A percentile compares a stretch with the other conserved stretches of the same genome.
These are phyloP conservation scores for Drosophila kambysellisi DNA, from an alignment of 2,888 invertebrate genomes.

Conservation along the genomic window DNA sequence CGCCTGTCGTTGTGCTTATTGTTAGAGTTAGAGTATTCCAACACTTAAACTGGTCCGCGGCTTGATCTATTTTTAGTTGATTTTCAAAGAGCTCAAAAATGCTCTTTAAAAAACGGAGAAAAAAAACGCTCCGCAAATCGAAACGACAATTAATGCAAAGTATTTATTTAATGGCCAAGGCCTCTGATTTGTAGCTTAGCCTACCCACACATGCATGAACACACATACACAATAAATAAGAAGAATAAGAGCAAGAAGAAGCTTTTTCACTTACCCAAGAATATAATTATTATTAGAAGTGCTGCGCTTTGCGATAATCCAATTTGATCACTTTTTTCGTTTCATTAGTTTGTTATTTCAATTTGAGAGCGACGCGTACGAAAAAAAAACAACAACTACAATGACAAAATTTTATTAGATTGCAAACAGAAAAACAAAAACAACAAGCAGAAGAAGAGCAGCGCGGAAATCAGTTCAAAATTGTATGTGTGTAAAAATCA, in stretches of 20 bases:
- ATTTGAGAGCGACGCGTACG: conserved; percentile 36
- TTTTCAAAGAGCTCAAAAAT: conserved; percentile 37
- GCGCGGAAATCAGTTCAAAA: conserved; percentile 64
- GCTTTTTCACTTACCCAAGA: conserved; percentile 48
- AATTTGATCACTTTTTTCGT: conserved; percentile 69
- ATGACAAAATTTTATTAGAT: conserved; percentile 64
- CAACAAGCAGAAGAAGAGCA: conserved; percentile 35
- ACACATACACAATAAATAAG: conserved; percentile 17
- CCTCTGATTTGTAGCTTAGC: conserved; percentile 29
- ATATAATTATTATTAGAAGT: conserved; percentile 30
- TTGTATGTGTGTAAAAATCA: conserved; percentile 62
- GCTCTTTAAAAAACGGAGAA: conserved; percentile 44
- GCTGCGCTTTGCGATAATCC: conserved; percentile 65
- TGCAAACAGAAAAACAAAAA: conserved; percentile 56
- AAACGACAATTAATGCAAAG: conserved; percentile 52
- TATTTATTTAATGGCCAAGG: conserved; percentile 40
- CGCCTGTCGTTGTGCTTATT: conserved; percentile 26
- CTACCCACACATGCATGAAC: conserved; percentile 30
- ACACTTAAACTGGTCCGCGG: conserved; percentile 64
- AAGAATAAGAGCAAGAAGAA: conserved; percentile 8
- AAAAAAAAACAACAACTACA: conserved; percentile 41
- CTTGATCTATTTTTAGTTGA: conserved; percentile 74
- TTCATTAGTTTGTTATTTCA: conserved; percentile 61
- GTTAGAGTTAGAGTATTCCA: conserved; percentile 49
- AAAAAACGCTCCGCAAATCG: conserved; percentile 33